Conservation (phyloP, 2,797 vertebrate species). For the Graptemys geographica region DNA sequence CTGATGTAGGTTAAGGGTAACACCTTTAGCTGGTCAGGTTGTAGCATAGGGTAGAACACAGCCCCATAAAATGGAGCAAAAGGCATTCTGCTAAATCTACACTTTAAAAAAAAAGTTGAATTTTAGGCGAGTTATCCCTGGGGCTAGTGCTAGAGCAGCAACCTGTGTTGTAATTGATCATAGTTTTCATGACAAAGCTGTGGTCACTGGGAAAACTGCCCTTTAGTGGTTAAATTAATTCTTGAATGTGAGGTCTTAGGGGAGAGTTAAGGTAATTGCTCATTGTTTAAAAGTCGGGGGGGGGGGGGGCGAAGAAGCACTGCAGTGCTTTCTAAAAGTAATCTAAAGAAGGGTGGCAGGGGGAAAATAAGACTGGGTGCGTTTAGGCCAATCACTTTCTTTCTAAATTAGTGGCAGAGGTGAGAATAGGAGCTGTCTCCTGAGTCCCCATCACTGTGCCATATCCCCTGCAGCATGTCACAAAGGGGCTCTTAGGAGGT, state of each 20-base stretch:
- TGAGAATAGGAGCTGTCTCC: not conserved
- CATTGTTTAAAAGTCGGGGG: not conserved
- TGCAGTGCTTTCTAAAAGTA: not conserved
- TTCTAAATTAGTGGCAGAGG: too few relatives aligned
- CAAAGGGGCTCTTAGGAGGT: not conserved
- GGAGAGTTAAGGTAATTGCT: not conserved
- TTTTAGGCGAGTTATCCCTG: not conserved
- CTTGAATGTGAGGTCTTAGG: not conserved
- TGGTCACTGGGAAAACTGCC: not conserved
- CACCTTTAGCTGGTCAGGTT: not conserved
- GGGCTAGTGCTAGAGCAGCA: too few relatives aligned
- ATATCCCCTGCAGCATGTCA: not conserved
- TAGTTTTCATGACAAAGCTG: not conserved
- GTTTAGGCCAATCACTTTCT: too few relatives aligned
- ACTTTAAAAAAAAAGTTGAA: not conserved
- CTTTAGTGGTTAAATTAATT: not conserved
- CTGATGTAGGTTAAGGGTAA: not conserved
- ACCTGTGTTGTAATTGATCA: not conserved
- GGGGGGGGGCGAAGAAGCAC: not conserved
- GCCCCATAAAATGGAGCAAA: not conserved
- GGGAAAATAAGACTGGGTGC: not conserved
- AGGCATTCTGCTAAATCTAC: not conserved
- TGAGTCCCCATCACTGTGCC: too few relatives aligned
- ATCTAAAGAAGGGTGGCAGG: not conserved
- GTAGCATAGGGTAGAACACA: not conserved